Percentiles rank a stretch among this genome's conserved stretches.
phyloP scores from a whole-genome alignment of 2,888 invertebrate species.

The Dynastes maya region DNA sequence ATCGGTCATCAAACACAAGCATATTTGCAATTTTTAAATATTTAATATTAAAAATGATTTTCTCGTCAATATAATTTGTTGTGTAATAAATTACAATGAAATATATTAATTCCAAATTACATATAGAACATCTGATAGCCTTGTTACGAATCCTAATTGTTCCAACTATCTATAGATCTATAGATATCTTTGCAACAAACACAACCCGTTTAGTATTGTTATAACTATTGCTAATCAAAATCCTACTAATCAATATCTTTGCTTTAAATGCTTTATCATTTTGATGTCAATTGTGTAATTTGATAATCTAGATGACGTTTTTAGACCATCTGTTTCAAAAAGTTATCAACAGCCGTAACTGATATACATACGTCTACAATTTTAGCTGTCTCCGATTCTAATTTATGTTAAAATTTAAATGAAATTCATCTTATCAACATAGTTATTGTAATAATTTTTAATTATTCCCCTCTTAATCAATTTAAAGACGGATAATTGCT shows the following conservation, averaged over 20 bases:
- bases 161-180: not conserved
- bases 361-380: not conserved
- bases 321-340: slow-evolving; percentile 41
- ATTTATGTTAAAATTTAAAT: no score
- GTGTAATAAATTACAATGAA: not conserved
- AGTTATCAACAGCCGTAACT: slow-evolving; percentile 8
- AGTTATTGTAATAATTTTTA: no score
- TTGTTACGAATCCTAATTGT: not conserved
- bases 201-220: not conserved
- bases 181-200: not conserved
- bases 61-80: not conserved
- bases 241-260: slow-evolving; percentile 37
- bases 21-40: no score
- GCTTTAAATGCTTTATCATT: slow-evolving; percentile 44
- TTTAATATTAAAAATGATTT: not conserved
- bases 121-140: not conserved
- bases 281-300: slow-evolving; percentile 42
- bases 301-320: slow-evolving; percentile 41
- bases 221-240: slow-evolving; percentile 10
- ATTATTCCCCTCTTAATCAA: no score
- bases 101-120: slow-evolving; percentile 7
- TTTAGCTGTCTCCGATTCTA: not conserved
- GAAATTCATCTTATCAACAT: no score
- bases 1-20: no score
- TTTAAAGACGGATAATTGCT: no score